phyloP scores from a whole-genome alignment of 2,113 vertebrate genomes.

The Crotalus tigris region DNA sequence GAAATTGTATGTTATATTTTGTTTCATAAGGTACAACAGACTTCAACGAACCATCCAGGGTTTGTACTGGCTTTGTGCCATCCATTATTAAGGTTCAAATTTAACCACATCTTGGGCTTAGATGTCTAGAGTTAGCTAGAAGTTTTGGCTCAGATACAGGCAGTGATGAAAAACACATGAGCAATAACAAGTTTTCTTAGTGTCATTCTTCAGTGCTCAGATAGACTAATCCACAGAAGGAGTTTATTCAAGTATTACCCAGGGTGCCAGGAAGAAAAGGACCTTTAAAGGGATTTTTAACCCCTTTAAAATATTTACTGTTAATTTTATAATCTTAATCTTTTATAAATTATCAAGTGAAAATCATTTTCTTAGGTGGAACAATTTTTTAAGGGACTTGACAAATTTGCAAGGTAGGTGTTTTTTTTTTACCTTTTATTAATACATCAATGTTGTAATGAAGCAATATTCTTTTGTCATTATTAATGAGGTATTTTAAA shows the following conservation, averaged over 20 bases:
- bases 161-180: slow-evolving; percentile 92
- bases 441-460: slow-evolving; percentile 27
- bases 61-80: slow-evolving; percentile 69
- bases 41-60: slow-evolving; percentile 66
- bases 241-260: slow-evolving; percentile 77
- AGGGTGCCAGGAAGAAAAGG: slow-evolving; percentile 70
- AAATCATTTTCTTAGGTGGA: slow-evolving; percentile 64
- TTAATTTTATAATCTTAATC: slow-evolving; percentile 42
- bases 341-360: slow-evolving; percentile 45
- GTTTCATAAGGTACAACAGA: slow-evolving; percentile 31
- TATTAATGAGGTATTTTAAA: slow-evolving; percentile 17
- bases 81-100: slow-evolving; percentile 69
- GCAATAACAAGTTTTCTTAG: slow-evolving; percentile 80
- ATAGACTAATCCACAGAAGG: slow-evolving; percentile 80
- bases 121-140: slow-evolving; percentile 79
- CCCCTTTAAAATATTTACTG: slow-evolving; percentile 17
- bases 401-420: slow-evolving; percentile 71
- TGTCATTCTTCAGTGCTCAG: slow-evolving; percentile 77
- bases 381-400: slow-evolving; percentile 61
- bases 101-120: slow-evolving; percentile 72
- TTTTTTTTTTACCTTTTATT: slow-evolving; percentile 40
- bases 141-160: slow-evolving; percentile 83
- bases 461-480: slow-evolving; percentile 24
- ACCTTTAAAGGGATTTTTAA: slow-evolving; percentile 54
- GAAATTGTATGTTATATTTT: slow-evolving; percentile 15